A percentile compares a stretch with the other conserved stretches of the same genome.
Conservation (phyloP, 2,113 vertebrate species). For the Xyliphius kryptos region DNA sequence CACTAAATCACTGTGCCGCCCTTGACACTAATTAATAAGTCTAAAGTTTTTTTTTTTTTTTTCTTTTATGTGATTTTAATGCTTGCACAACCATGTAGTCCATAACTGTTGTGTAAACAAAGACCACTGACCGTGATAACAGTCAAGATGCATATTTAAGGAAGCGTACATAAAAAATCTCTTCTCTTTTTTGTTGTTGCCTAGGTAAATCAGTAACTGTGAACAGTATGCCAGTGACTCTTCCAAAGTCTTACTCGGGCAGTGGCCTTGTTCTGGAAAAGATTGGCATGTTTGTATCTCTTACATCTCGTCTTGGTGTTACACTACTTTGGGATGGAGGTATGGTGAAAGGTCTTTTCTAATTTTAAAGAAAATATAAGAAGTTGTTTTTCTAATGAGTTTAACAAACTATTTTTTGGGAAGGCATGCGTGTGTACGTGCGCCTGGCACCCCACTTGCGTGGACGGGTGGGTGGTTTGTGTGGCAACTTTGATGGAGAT, state of each 20-base stretch:
- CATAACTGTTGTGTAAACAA: too few relatives aligned
- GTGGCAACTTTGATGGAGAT: conserved; percentile 85
- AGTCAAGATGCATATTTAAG: too few relatives aligned
- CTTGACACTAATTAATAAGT: too few relatives aligned
- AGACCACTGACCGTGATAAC: too few relatives aligned
- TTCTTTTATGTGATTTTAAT: too few relatives aligned
- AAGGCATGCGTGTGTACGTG: conserved; percentile 83
- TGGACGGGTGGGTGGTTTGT: conserved; percentile 74
- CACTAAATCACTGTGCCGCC: too few relatives aligned
- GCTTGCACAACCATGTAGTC: too few relatives aligned
- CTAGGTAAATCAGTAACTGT: conserved; percentile 68
- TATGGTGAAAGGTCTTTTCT: conserved; percentile 38
- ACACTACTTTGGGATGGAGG: conserved; percentile 86
- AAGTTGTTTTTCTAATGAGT: not conserved
- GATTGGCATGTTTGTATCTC: conserved; percentile 73
- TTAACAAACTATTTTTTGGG: too few relatives aligned
- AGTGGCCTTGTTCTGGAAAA: conserved; percentile 68
- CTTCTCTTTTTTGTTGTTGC: too few relatives aligned
- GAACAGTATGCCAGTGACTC: conserved; percentile 71
- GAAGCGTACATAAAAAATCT: too few relatives aligned
- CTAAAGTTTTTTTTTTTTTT: too few relatives aligned
- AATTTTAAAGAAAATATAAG: too few relatives aligned
- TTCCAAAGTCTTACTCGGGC: conserved; percentile 76
- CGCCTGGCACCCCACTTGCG: conserved; percentile 66
- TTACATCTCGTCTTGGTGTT: conserved; percentile 71